Evolutionary conservation across 2,888 invertebrate species (phyloP).

Genomic region (Philereme vetulata): DNA sequence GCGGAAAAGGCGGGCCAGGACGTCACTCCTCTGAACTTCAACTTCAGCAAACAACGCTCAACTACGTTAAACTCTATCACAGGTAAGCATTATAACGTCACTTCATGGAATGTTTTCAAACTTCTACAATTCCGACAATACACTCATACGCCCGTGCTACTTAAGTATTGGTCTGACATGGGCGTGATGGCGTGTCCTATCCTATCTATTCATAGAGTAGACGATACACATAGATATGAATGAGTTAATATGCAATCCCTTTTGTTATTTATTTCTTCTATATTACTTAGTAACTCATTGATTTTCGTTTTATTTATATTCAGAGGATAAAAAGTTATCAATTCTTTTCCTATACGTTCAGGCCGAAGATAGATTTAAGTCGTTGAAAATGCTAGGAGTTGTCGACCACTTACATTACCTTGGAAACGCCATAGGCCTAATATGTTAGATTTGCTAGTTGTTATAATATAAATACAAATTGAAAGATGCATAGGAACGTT

Average conservation of each 20-base stretch:
- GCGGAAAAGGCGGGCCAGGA: constrained; percentile 94
- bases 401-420: not conserved
- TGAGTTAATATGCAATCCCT: constrained; percentile 62
- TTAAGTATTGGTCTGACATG: constrained; percentile 36
- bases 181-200: constrained; percentile 52
- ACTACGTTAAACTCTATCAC: constrained; percentile 90
- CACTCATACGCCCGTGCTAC: constrained; percentile 43
- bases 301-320: constrained; percentile 15
- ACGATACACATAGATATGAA: constrained; percentile 66
- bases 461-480: not conserved
- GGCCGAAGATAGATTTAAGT: not conserved
- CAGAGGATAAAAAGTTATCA: constrained; percentile 10
- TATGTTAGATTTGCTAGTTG: constrained; percentile 4
- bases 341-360: constrained; percentile 15
- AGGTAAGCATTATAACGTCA: constrained; percentile 70
- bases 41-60: constrained; percentile 88
- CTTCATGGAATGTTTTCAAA: constrained; percentile 47
- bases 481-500: not conserved
- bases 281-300: constrained; percentile 25
- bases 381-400: not conserved
- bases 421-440: constrained; percentile 1
- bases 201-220: constrained; percentile 61
- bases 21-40: constrained; percentile 92
- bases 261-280: constrained; percentile 52
- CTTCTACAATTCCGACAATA: constrained; percentile 42